These are phyloP conservation scores for Psilopogon haemacephalus DNA, from an alignment of 2,113 vertebrate genomes.

Conservation along the genomic window DNA sequence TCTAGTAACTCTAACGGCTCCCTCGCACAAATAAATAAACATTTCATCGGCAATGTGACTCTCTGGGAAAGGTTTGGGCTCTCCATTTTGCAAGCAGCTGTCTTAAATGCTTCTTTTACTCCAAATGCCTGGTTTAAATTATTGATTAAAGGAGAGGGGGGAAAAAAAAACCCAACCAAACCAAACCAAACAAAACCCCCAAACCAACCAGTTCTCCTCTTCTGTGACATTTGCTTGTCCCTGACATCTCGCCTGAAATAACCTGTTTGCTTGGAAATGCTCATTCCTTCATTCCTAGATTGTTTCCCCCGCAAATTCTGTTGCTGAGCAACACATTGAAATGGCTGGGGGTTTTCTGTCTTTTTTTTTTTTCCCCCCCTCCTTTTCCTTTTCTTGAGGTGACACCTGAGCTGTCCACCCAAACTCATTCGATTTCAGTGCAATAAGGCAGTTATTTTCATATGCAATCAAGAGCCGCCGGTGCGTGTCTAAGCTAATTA, in stretches of 20 bases:
- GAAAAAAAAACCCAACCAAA: not conserved
- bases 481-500: constrained; percentile 63
- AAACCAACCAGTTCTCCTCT: not conserved
- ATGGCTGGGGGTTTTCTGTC: not conserved
- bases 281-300: constrained; percentile 58
- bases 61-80: constrained; percentile 54
- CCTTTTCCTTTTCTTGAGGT: constrained; percentile 5
- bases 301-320: constrained; percentile 55
- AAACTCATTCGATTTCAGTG: constrained; percentile 59
- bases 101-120: constrained; percentile 12
- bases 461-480: constrained; percentile 45
- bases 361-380: not conserved
- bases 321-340: constrained; percentile 68
- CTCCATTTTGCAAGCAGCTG: constrained; percentile 9
- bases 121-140: constrained; percentile 54
- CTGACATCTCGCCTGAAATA: constrained; percentile 53
- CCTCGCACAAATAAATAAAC: constrained; percentile 46
- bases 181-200: too few relatives aligned
- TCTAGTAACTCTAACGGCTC: constrained; percentile 31
- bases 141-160: constrained; percentile 61
- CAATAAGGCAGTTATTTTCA: constrained; percentile 66
- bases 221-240: constrained; percentile 58
- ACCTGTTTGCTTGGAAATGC: constrained; percentile 68
- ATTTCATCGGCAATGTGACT: constrained; percentile 18
- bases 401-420: constrained; percentile 61